phyloP scores from a whole-genome alignment of 2,797 vertebrate species.

The Ataeniobius toweri region DNA sequence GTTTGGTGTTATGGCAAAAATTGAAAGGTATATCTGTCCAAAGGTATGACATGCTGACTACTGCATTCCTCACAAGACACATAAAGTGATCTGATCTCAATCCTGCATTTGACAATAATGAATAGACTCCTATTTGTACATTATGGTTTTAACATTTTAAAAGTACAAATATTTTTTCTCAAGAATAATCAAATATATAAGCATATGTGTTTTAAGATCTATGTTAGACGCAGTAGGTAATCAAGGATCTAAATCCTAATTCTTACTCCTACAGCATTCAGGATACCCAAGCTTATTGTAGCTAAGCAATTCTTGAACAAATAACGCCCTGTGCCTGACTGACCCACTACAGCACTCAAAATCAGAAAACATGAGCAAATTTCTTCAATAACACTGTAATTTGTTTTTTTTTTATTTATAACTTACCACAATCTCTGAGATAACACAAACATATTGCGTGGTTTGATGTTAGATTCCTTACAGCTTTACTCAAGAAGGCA shows the following conservation, averaged over 20 bases:
- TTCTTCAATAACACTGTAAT: neutral
- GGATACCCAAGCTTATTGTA: too few species aligned
- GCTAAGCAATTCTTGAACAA: too few species aligned
- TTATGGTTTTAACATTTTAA: slow-evolving; percentile 4
- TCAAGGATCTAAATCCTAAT: too few species aligned
- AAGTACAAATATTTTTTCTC: neutral
- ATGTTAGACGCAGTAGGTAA: neutral
- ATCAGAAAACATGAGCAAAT: neutral
- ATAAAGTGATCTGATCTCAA: slow-evolving; percentile 7
- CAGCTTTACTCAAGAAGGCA: too few species aligned
- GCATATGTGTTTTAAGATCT: neutral
- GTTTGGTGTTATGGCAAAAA: slow-evolving; percentile 49
- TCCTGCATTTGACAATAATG: slow-evolving; percentile 35
- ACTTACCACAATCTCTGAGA: neutral
- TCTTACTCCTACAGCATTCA: too few species aligned
- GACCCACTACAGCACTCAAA: too few species aligned
- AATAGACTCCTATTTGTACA: neutral
- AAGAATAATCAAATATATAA: neutral
- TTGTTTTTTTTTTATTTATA: neutral
- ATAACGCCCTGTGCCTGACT: too few species aligned
- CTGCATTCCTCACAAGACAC: neutral
- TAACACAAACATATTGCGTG: too few species aligned
- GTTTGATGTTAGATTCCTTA: too few species aligned
- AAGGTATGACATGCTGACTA: neutral
- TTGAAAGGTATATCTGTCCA: slow-evolving; percentile 66